phyloP scores from a whole-genome alignment of 2,888 invertebrate genomes.

The Drosophila lacicola region DNA sequence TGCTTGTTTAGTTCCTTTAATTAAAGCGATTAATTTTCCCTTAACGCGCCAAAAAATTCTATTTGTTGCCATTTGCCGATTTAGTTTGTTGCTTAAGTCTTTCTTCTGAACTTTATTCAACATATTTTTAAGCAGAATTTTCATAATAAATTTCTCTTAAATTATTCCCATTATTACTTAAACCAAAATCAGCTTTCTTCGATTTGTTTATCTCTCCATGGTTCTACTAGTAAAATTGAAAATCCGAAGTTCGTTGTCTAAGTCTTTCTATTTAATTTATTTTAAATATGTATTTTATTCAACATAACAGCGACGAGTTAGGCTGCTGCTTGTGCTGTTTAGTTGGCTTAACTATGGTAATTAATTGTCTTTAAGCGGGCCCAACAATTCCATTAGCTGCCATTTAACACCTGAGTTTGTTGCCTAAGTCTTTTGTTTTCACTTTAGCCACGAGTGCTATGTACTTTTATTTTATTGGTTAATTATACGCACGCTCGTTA shows the following conservation, averaged over 20 bases:
- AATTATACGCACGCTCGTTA: conserved; percentile 72
- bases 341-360: conserved; percentile 1
- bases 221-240: too few species aligned
- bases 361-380: background rate
- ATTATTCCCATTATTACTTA: too few species aligned
- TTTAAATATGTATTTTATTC: background rate
- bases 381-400: conserved; percentile 32
- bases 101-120: conserved; percentile 34
- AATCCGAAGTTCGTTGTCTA: conserved; percentile 25
- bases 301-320: too few species aligned
- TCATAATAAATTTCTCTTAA: too few species aligned
- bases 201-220: too few species aligned
- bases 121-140: too few species aligned
- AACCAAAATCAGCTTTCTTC: too few species aligned
- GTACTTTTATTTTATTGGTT: conserved; percentile 54
- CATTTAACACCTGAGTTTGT: conserved; percentile 45
- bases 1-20: background rate
- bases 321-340: background rate
- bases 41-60: background rate
- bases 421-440: conserved; percentile 77
- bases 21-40: background rate
- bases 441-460: conserved; percentile 40
- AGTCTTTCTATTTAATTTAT: conserved; percentile 57
- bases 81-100: conserved; percentile 60
- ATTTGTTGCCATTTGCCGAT: background rate